Percentiles rank a stretch among this genome's conserved stretches.
Evolutionary conservation across 2,797 vertebrate species (phyloP).

Genomic region (Microhierax caerulescens): DNA sequence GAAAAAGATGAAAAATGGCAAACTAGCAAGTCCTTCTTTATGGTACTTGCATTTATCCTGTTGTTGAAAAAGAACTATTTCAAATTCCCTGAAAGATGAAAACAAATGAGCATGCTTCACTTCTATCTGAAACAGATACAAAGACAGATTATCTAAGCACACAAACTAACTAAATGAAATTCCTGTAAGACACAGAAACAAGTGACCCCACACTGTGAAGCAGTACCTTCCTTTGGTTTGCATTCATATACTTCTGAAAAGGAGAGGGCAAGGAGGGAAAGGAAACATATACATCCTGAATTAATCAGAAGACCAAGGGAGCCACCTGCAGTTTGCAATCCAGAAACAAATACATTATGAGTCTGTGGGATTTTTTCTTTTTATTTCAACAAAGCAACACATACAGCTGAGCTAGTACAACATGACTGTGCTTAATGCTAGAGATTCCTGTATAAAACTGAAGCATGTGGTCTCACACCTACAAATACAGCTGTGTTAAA

Average conservation of each 20-base stretch:
- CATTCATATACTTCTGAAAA: background rate
- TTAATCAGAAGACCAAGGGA: constrained; percentile 56
- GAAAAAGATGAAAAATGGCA: background rate
- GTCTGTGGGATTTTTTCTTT: background rate
- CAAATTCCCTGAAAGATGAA: background rate
- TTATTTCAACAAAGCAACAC: background rate
- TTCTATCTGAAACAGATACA: background rate
- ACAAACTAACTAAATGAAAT: background rate
- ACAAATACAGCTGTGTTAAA: background rate
- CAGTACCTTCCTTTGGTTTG: background rate
- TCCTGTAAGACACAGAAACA: background rate
- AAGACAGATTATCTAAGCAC: background rate
- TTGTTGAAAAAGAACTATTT: background rate
- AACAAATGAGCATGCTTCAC: background rate
- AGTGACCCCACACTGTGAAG: background rate
- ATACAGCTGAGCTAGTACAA: background rate
- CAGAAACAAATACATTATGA: background rate
- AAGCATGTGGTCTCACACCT: background rate
- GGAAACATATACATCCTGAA: background rate
- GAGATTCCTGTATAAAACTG: background rate
- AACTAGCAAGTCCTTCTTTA: background rate
- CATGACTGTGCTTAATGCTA: background rate
- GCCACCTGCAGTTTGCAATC: constrained; percentile 71
- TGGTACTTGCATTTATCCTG: background rate
- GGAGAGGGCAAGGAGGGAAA: background rate